Evolutionary conservation across 1,140 invertebrate species (phyloP), one percentile per base, ranked within the genome.

Genomic region (Drosophila chauvacae): DNA sequence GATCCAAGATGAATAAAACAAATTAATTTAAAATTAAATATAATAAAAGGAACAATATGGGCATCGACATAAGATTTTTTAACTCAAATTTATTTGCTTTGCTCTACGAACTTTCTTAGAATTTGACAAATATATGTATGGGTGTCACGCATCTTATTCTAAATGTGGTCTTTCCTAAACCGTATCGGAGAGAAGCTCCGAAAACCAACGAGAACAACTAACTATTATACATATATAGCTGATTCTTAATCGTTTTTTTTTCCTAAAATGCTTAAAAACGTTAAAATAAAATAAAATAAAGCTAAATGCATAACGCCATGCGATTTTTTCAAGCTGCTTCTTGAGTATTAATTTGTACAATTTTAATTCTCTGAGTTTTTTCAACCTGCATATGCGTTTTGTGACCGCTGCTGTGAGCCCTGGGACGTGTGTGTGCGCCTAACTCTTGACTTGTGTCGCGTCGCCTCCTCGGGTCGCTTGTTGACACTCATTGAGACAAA

Each of bases 401-500:
- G 30, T 56, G 48, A 37, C 41, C 50, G 5, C 45, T 16, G 16
- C 48, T 65, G 71, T 64, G 13, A 7, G 13, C 16, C 33, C 30
- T 41, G 18, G 68, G 50, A 37, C 39, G 50, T 16, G 48, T 41
- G 42, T 80, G 59, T 63, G 37, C 48, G 74, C 35, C 48, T 10
- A 55, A 77, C 74, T 61, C 77, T 79, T 73, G 65, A 79, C 66
- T 79, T 79, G 74, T 71, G 76, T 65, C 66, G 75, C 55, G 75
- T 79, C 62, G 42, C 42, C 65, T 70, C 65, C 65, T 72, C 44
- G 78, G 53, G 74, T 71, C 63, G 66, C 78, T 90, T 90, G 85
- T 90, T 90, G 85, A 85, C 81, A 90, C 85, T 90, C 85, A 90
- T 90, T 85, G 86, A 90, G 85, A 90, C 86, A 90, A 90, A 90